A percentile compares a stretch with the other conserved stretches of the same genome.
Evolutionary conservation across 2,888 invertebrate genomes (phyloP).

Genomic region (Spodoptera exigua): DNA sequence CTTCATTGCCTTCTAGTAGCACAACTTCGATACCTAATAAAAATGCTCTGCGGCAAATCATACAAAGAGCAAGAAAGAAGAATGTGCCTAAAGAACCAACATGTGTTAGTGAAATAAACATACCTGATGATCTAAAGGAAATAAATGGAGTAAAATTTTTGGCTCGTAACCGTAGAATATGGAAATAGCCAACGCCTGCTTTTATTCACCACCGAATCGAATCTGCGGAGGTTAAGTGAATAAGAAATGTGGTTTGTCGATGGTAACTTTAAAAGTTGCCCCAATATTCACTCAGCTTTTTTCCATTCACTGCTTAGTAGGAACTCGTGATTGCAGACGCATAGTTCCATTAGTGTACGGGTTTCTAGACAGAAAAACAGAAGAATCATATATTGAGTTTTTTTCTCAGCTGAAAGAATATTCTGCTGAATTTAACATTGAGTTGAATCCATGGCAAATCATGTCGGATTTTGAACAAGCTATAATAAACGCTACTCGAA

Average conservation of each 20-base stretch:
- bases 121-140: conserved; percentile 5
- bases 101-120: conserved; percentile 6
- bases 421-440: conserved; percentile 3
- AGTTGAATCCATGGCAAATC: conserved; percentile 8
- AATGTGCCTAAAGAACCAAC: conserved; percentile 1
- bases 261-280: too few species aligned
- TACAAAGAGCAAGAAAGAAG: conserved; percentile 2
- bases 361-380: conserved; percentile 2
- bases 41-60: conserved; percentile 11
- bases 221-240: background rate
- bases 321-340: conserved; percentile 3
- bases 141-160: conserved; percentile 13
- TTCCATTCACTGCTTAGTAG: conserved; percentile 1
- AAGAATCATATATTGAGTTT: conserved; percentile 3
- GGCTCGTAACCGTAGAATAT: conserved; percentile 4
- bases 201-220: conserved; percentile 2
- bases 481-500: background rate
- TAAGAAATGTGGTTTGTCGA: conserved; percentile 4
- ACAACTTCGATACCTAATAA: conserved; percentile 12
- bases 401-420: conserved; percentile 1
- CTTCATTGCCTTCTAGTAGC: too few species aligned
- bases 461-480: conserved; percentile 1
- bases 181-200: conserved; percentile 1
- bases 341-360: conserved; percentile 1
- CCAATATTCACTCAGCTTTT: conserved; percentile 6